Evolutionary conservation across 35 echinoderm and acorn worm species (phyloP), one percentile per base, ranked within the genome.

Genomic region (Apostichopus parvimensis): DNA sequence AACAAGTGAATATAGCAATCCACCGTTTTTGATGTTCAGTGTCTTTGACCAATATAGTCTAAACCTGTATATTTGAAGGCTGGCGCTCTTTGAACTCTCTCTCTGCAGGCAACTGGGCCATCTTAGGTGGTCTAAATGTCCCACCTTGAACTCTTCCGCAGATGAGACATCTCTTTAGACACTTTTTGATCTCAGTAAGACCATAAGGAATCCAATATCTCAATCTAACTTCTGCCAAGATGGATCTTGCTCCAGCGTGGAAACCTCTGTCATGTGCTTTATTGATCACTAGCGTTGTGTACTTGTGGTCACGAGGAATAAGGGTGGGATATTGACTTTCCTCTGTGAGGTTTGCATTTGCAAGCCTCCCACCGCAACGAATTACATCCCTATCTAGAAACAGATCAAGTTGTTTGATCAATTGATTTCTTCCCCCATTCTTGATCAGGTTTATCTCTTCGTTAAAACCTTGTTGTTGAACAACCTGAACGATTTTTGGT

Each of bases 61-160:
- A 53, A 6, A 22, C 25, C 78, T 28, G 78, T 80, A 28, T 26
- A 80, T 45, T 80, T 80, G 26, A 80, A 80, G 5, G 78, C 78
- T 80, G 78, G 12, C 52, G 24, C 78, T 28, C 78, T 20, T 45
- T 34, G n/a, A 25, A 80, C 78, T 80, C n/a, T n/a, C n/a, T n/a
- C n/a, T n/a, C 78, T 25, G 78, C 78, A 5, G 78, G 78, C 78
- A 80, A 8, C 13, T 80, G 78, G 24, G 78, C 78, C 78, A 80
- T 80, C 53, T 34, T 80, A 28, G 78, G 78, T 25, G 24, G 24
- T 25, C 24, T 25, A 25, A 25, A 25, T 25, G 24, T 25, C 24
- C 24, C 24, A 25, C 24, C 24, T 25, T 25, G 24, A 25, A 25
- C 24, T 25, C 24, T 25, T 25, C 24, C 24, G 24, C 24, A 25